Evolutionary conservation across 2,113 vertebrate genomes (phyloP).

Genomic region (Conger conger): DNA sequence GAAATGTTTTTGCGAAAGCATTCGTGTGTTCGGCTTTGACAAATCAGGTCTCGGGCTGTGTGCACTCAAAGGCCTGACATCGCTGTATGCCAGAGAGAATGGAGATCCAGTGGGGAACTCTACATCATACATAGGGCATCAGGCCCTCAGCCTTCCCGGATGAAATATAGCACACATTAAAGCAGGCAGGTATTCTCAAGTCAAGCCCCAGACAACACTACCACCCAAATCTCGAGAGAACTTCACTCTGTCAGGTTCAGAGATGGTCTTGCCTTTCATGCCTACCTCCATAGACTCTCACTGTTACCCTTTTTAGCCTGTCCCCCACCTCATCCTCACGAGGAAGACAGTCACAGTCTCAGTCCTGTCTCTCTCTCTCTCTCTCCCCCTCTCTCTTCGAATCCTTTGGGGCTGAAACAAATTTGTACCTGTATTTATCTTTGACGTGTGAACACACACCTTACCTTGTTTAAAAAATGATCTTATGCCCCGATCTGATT

Average conservation of each 20-base stretch:
- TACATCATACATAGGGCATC: neutral
- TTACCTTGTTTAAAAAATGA: too few species aligned
- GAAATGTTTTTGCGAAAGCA: neutral
- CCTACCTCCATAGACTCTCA: too few species aligned
- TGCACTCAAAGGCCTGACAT: conserved; percentile 31
- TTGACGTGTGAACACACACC: too few species aligned
- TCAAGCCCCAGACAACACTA: conserved; percentile 35
- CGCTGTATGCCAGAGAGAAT: neutral
- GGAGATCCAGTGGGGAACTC: neutral
- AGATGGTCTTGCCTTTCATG: conserved; percentile 19
- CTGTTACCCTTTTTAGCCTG: too few species aligned
- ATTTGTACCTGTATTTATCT: too few species aligned
- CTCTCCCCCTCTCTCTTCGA: too few species aligned
- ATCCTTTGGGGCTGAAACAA: too few species aligned
- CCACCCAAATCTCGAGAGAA: conserved; percentile 32
- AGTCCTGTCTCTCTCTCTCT: too few species aligned
- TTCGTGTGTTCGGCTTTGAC: conserved; percentile 20
- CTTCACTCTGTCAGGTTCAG: conserved; percentile 6
- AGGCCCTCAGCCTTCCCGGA: conserved; percentile 19
- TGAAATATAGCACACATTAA: conserved; percentile 46
- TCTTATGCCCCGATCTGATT: too few species aligned
- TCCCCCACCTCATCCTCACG: too few species aligned
- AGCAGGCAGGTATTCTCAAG: conserved; percentile 34
- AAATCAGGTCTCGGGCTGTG: conserved; percentile 21
- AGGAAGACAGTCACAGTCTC: too few species aligned